Evolutionary conservation across 2,113 vertebrate species (phyloP).

Genomic region (Crotophaga sulcirostris): DNA sequence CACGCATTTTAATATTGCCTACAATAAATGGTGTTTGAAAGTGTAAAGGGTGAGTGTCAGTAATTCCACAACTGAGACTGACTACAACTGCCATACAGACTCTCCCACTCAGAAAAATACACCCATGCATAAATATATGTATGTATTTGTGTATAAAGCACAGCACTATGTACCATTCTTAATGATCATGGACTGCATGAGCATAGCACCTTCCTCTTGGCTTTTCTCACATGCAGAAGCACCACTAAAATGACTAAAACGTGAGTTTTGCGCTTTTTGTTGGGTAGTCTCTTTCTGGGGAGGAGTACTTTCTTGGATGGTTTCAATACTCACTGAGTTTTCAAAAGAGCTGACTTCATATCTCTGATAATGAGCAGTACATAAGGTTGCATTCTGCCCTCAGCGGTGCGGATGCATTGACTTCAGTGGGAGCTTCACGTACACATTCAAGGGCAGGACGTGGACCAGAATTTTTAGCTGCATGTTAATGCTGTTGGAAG

Average conservation of each 20-base stretch:
- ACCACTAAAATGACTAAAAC: background rate
- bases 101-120: background rate
- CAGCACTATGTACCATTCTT: accelerated
- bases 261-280: background rate
- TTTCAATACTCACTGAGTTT: background rate
- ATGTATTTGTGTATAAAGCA: background rate
- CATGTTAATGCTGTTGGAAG: background rate
- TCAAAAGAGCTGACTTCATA: background rate
- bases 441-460: background rate
- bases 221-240: background rate
- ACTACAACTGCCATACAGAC: background rate
- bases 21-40: background rate
- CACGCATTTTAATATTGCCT: background rate
- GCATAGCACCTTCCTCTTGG: background rate
- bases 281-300: background rate
- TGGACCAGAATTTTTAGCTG: background rate
- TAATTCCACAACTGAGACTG: background rate
- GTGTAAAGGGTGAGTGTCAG: background rate
- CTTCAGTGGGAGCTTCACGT: background rate
- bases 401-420: background rate
- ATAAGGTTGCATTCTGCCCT: background rate
- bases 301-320: background rate
- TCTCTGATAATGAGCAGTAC: background rate
- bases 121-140: background rate
- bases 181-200: background rate